Conservation (phyloP, 2,113 vertebrate genomes). For the Nothocercus nigrocapillus region DNA sequence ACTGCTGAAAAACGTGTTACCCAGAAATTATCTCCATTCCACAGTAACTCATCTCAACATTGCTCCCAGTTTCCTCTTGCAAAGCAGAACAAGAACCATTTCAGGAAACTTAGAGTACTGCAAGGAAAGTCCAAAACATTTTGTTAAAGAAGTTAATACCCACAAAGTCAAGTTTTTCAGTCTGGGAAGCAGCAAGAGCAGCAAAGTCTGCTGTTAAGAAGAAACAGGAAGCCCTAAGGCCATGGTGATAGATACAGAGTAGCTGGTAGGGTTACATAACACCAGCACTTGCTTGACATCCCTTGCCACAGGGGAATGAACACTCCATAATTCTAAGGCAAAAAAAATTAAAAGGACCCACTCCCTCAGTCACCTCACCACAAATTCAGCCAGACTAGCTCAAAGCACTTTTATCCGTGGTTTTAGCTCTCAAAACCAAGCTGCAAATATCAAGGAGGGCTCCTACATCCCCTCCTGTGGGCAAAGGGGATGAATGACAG, state of each 20-base stretch:
- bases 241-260: background rate
- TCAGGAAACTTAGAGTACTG: background rate
- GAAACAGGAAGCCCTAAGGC: accelerated
- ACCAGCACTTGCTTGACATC: background rate
- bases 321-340: background rate
- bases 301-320: background rate
- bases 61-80: background rate
- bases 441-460: background rate
- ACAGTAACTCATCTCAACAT: background rate
- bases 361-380: background rate
- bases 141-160: background rate
- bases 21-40: background rate
- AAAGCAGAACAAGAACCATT: background rate
- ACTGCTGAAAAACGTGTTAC: background rate
- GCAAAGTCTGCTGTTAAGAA: background rate
- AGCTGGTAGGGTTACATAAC: background rate
- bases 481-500: background rate
- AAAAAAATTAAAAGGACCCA: background rate
- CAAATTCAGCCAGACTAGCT: background rate
- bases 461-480: background rate
- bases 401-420: background rate
- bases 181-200: background rate
- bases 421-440: background rate
- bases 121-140: background rate
- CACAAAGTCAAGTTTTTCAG: background rate